A percentile compares a stretch with the other conserved stretches of the same genome.
Conservation (phyloP, 2,888 invertebrate genomes). For the Noctuana brunneofusca region DNA sequence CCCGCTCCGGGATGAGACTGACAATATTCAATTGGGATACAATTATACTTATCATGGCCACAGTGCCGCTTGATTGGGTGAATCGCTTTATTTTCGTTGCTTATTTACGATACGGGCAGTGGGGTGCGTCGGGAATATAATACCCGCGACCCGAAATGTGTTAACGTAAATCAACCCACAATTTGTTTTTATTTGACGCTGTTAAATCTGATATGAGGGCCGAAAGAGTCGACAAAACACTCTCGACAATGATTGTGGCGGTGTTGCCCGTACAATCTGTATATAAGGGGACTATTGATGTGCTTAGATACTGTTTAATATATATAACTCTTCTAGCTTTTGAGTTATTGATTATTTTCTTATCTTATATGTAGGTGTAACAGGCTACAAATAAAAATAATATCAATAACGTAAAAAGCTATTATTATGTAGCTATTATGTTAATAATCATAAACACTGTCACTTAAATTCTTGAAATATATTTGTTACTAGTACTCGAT, state of each 20-base stretch:
- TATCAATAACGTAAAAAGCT: no score
- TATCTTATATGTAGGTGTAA: neutral
- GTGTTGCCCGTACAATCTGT: neutral
- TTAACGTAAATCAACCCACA: slow-evolving; percentile 32
- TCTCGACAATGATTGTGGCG: slow-evolving; percentile 16
- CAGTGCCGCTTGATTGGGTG: slow-evolving; percentile 44
- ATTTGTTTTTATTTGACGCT: slow-evolving; percentile 31
- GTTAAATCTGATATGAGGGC: slow-evolving; percentile 28
- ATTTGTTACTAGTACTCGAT: no score
- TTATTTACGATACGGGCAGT: slow-evolving; percentile 44
- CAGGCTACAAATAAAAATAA: no score
- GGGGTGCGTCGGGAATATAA: slow-evolving; percentile 35
- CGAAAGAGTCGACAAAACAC: slow-evolving; percentile 13
- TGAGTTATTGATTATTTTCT: neutral
- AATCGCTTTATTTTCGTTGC: slow-evolving; percentile 48
- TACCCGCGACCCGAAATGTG: slow-evolving; percentile 24
- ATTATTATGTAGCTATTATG: no score
- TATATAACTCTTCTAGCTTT: no score
- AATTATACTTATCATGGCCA: slow-evolving; percentile 44
- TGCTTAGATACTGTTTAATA: no score
- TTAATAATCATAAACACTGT: no score
- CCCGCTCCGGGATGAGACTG: slow-evolving; percentile 39
- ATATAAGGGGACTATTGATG: no score
- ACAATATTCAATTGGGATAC: slow-evolving; percentile 49
- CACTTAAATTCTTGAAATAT: no score